Evolutionary conservation across 2,888 invertebrate genomes (phyloP).

Genomic region (Listrodromus nycthemerus): DNA sequence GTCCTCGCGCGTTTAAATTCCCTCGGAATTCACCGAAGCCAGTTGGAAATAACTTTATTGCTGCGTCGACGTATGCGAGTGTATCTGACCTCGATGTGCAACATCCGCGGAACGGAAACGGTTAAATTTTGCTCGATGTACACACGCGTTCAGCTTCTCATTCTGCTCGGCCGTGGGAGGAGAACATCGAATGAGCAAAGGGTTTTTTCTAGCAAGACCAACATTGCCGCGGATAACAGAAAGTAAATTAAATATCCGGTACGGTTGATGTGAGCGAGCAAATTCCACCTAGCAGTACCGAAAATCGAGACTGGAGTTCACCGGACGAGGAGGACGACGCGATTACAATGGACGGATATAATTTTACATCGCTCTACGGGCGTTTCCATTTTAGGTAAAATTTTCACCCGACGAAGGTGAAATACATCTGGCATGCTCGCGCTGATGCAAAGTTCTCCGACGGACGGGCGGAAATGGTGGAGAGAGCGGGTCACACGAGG

Average conservation of each 20-base stretch:
- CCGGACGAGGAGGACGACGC: neutral
- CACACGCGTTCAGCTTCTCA: neutral
- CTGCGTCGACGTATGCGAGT: conserved; percentile 17
- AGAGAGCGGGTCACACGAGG: neutral
- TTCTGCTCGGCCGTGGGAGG: neutral
- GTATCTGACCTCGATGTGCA: conserved; percentile 45
- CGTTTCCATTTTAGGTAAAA: neutral
- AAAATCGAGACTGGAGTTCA: neutral
- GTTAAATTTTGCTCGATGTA: neutral
- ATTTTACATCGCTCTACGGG: conserved; percentile 3
- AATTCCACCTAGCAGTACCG: neutral
- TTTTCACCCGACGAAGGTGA: neutral
- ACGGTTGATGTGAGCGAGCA: neutral
- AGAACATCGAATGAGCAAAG: conserved; percentile 6
- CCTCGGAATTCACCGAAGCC: conserved; percentile 41
- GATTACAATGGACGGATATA: conserved; percentile 5
- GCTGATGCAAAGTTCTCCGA: neutral
- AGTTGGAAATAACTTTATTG: conserved; percentile 52
- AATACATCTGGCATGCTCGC: conserved; percentile 43
- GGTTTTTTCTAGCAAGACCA: neutral
- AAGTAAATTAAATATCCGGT: conserved; percentile 41
- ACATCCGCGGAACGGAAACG: conserved; percentile 1
- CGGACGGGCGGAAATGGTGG: neutral
- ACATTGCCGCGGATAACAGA: conserved; percentile 23
- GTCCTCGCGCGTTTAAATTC: conserved; percentile 42